Evolutionary conservation across 2,888 invertebrate genomes (phyloP).

Genomic region (Clepsis dumicolana): DNA sequence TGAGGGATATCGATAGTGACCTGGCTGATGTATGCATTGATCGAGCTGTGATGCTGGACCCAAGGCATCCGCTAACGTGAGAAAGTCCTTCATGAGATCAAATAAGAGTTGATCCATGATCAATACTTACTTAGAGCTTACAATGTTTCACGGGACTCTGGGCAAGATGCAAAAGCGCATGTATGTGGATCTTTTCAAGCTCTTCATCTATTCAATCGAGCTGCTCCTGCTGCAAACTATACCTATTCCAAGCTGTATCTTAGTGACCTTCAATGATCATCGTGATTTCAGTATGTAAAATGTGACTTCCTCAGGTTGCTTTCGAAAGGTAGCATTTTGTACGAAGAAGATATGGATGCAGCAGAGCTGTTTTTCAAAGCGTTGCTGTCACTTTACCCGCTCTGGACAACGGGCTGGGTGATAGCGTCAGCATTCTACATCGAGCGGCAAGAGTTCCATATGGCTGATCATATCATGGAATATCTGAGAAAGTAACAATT

Average conservation of each 20-base stretch:
- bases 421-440: conserved; percentile 66
- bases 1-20: conserved; percentile 67
- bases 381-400: conserved; percentile 64
- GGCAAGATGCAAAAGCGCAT: too few relatives aligned
- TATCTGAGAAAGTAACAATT: conserved; percentile 61
- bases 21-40: conserved; percentile 72
- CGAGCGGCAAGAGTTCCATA: conserved; percentile 60
- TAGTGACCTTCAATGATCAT: too few relatives aligned
- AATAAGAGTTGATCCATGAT: too few relatives aligned
- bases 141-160: too few relatives aligned
- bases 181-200: too few relatives aligned
- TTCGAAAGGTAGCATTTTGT: conserved; percentile 67
- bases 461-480: conserved; percentile 64
- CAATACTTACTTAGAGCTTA: too few relatives aligned
- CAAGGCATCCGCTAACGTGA: conserved; percentile 73
- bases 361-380: conserved; percentile 74
- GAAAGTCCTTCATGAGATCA: conserved; percentile 23
- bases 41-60: conserved; percentile 64
- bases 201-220: too few relatives aligned
- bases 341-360: conserved; percentile 61
- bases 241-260: too few relatives aligned
- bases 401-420: conserved; percentile 65
- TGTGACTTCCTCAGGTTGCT: conserved; percentile 61
- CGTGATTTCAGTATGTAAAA: background rate
- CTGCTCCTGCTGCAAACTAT: too few relatives aligned